Base-by-base conservation (phyloP, 1,140 invertebrate genomes). In the Pissodes strobi region DNA sequence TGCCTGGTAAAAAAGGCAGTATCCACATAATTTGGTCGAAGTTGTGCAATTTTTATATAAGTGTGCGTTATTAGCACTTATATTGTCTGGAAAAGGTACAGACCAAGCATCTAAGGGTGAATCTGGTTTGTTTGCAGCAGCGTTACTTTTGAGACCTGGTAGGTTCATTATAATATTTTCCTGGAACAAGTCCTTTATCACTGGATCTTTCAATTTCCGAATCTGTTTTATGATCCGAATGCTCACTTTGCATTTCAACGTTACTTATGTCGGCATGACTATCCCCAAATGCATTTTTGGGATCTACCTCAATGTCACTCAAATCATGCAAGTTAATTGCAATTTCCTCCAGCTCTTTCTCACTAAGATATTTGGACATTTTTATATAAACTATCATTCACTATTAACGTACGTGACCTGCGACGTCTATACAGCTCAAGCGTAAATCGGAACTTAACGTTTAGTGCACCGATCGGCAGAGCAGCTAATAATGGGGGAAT, bases 51-150 rank as follows among this genome's bases (percentile, higher is more conserved):
- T 34, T 34, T 34, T 34, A 8, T 6, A 34, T 34, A 8, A 34
- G 30, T 34, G 41, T 13, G 17, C 6, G 18, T 12, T 23, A 23
- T 51, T 23, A 45, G 6, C 17, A 45, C 8, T 5, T 10, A 45
- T 45, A 8, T 45, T 6, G 12, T 13, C 41, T 45, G n/a, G 5
- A 45, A 45, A 18, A 18, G 15, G 41, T 45, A 45, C 5, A 13
- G 41, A 45, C 17, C 17, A 45, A 8, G 30, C 30, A 45, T 45
- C 41, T 8, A 45, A 45, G 13, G n/a, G 12, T 13, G n/a, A 13
- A 18, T 10, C 15, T 17, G 8, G 41, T 45, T 45, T 18, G 17
- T n/a, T 45, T n/a, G 41, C 41, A 45, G 41, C 51, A 53, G 22
- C 51, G 30, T 25, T 13, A 38, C 22, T 22, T 27, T 19, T 27